Conservation (phyloP, 2,797 vertebrate genomes). For the Cetoscarus ocellatus region DNA sequence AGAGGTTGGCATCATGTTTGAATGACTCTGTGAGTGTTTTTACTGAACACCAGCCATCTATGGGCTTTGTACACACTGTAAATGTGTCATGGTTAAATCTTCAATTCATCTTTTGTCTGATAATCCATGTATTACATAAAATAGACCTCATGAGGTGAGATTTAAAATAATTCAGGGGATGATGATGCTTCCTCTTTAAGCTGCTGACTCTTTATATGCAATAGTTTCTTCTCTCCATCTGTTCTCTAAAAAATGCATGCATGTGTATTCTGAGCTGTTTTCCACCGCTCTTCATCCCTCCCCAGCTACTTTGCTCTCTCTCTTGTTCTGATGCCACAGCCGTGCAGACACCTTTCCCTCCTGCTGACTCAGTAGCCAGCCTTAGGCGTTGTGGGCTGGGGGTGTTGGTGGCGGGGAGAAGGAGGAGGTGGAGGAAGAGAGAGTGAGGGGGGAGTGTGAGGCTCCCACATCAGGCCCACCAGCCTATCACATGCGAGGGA, state of each 20-base stretch:
- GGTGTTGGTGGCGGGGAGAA: slow-evolving; percentile 72
- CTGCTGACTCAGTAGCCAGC: slow-evolving; percentile 87
- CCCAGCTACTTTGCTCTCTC: slow-evolving; percentile 65
- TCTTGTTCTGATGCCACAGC: slow-evolving; percentile 80
- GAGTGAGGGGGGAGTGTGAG: slow-evolving; percentile 37
- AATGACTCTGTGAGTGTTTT: slow-evolving; percentile 23
- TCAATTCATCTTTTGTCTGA: neutral
- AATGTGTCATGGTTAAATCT: slow-evolving; percentile 5
- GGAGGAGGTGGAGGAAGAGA: slow-evolving; percentile 16
- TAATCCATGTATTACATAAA: neutral
- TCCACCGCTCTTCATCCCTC: slow-evolving; percentile 61
- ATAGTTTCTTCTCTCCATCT: slow-evolving; percentile 39
- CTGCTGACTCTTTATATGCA: slow-evolving; percentile 38
- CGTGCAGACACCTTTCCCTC: slow-evolving; percentile 87
- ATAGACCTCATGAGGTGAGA: slow-evolving; percentile 18
- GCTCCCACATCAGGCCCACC: slow-evolving; percentile 81
- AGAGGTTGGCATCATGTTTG: slow-evolving; percentile 45
- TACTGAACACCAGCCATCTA: slow-evolving; percentile 12
- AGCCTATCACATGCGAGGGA: slow-evolving; percentile 81
- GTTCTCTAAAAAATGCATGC: slow-evolving; percentile 54
- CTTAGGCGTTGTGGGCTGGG: slow-evolving; percentile 81
- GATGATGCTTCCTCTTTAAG: slow-evolving; percentile 47
- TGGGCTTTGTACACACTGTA: neutral
- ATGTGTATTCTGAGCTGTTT: slow-evolving; percentile 49
- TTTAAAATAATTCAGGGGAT: slow-evolving; percentile 42